Percentiles rank a stretch among this genome's conserved stretches.
phyloP scores from a whole-genome alignment of 2,113 vertebrate species.

The Patagioenas fasciata region DNA sequence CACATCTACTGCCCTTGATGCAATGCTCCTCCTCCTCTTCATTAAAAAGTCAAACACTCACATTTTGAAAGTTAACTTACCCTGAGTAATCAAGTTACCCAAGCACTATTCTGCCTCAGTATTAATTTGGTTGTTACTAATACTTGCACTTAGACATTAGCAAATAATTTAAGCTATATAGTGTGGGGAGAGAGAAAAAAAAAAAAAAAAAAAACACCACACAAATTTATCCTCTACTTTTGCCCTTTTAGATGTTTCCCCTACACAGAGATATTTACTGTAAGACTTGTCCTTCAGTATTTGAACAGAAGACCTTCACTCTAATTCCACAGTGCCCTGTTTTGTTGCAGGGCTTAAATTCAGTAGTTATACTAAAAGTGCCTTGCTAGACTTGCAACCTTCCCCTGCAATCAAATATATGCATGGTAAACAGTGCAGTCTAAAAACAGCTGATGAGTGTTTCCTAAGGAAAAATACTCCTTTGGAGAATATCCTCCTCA shows the following conservation, averaged over 20 bases:
- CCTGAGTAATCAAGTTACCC: background rate
- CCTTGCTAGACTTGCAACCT: background rate
- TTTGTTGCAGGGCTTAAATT: background rate
- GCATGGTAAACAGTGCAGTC: background rate
- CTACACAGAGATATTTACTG: background rate
- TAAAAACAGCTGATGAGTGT: conserved; percentile 8
- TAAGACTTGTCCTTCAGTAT: background rate
- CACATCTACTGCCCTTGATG: background rate
- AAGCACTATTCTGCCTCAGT: background rate
- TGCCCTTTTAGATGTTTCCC: background rate
- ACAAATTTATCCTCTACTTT: background rate
- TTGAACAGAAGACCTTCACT: background rate
- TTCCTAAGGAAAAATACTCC: conserved; percentile 11
- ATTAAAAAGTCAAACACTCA: background rate
- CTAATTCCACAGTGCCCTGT: background rate
- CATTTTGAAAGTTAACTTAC: background rate
- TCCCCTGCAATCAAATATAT: background rate
- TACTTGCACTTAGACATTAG: background rate
- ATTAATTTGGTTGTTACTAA: background rate
- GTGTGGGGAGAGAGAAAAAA: too few species aligned
- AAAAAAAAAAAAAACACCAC: background rate
- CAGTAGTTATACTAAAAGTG: background rate
- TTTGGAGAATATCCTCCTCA: background rate
- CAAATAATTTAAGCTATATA: background rate
- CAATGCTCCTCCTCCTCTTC: background rate